Conservation (phyloP, 2,888 invertebrate genomes). For the Tetrapedia diversipes region DNA sequence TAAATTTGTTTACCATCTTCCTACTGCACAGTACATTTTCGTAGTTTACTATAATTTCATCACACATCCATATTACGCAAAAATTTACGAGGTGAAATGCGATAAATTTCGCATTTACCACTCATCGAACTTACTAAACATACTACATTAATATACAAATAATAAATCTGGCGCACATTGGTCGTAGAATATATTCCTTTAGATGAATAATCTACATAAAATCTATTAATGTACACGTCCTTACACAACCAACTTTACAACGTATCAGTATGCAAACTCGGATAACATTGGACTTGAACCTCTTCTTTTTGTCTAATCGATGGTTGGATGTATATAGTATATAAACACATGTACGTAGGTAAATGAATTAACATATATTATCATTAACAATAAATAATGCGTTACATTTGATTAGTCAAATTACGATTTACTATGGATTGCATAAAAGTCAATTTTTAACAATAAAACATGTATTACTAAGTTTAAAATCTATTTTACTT, state of each 20-base stretch:
- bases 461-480: background rate
- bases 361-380: background rate
- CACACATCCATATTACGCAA: constrained; percentile 26
- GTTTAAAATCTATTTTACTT: background rate
- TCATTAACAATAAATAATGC: constrained; percentile 12
- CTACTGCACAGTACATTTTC: constrained; percentile 71
- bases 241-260: background rate
- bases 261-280: constrained; percentile 19
- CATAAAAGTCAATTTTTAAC: background rate
- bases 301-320: constrained; percentile 52
- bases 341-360: background rate
- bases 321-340: constrained; percentile 25
- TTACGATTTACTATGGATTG: background rate
- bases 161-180: constrained; percentile 11
- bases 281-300: constrained; percentile 53
- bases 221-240: background rate
- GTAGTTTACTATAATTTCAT: constrained; percentile 37
- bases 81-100: constrained; percentile 31
- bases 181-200: constrained; percentile 9
- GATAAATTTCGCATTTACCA: constrained; percentile 35
- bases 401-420: background rate
- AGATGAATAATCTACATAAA: constrained; percentile 27
- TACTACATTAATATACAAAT: constrained; percentile 27
- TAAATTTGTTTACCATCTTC: constrained; percentile 67
- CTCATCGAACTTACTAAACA: constrained; percentile 32